Base-by-base conservation (phyloP, 1,140 invertebrate genomes). In the Drosophila kepulauana region DNA sequence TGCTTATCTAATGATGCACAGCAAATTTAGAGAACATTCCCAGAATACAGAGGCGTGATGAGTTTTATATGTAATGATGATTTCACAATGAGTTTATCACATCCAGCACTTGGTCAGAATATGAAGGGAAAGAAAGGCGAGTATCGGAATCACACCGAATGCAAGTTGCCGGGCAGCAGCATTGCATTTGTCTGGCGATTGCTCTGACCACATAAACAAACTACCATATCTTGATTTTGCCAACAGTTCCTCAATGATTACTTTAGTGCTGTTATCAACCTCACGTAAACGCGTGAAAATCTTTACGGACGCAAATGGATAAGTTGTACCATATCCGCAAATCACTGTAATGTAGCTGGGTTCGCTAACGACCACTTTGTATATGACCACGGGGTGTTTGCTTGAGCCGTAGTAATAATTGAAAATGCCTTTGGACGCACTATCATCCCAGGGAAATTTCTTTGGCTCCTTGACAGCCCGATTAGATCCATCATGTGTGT, bases 241-340 rank as follows among this genome's bases (percentile, higher is more conserved):
- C 5, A 67, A 45, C 5, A 20, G 1, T 0, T 3, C 5, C 13
- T 63, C 7, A 3, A 78, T 45, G 0, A 7, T 1, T 4, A 43
- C n/a, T 0, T 43, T 58, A 0, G 5, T 4, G 7, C 1, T 7
- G 8, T 28, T 30, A 46, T 38, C 30, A 2, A 86, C 4, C 30
- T 69, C 16, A 3, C 67, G 78, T 5, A 51, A 2, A 1, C 82
- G 64, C 1, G 82, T 51, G 6, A 86, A 56, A 6, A 86, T 28
- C 57, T 86, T 86, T 5, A 79, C 64, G 7, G 86, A 56, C 5
- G 82, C 82, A 13, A 79, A 48, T 1, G 82, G 78, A 5, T 75
- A 81, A 1, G 73, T 48, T 25, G 13, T 56, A 1, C 64, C 48
- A 25, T 64, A 86, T 16, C 82, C 82, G 15, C 82, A 86, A 3